Evolutionary conservation across 2,888 invertebrate genomes (phyloP).

Genomic region (Melitaea athalia): DNA sequence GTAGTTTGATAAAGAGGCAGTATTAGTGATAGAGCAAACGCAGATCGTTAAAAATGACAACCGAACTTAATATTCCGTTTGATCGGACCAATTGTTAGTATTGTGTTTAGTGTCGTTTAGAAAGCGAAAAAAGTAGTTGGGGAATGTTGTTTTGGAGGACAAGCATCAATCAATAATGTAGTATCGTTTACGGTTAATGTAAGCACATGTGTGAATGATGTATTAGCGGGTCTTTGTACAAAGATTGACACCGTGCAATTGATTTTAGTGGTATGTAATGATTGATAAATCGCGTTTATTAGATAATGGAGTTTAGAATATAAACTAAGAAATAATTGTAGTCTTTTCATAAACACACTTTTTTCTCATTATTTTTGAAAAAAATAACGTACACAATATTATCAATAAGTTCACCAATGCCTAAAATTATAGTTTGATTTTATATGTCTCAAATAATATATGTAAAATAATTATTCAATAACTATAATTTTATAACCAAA

Average conservation of each 20-base stretch:
- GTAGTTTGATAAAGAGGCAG: conserved; percentile 32
- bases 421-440: too few relatives aligned
- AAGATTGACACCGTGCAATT: conserved; percentile 52
- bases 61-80: conserved; percentile 81
- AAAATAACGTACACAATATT: not conserved
- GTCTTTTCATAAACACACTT: not conserved
- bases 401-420: too few relatives aligned
- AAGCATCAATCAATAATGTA: conserved; percentile 69
- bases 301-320: not conserved
- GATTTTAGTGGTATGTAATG: conserved; percentile 34
- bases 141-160: conserved; percentile 56
- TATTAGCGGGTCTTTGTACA: conserved; percentile 57
- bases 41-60: conserved; percentile 78
- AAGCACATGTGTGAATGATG: conserved; percentile 59
- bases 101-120: conserved; percentile 75
- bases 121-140: conserved; percentile 60
- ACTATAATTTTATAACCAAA: too few relatives aligned
- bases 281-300: not conserved
- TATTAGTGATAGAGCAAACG: conserved; percentile 55
- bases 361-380: not conserved
- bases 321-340: not conserved
- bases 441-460: too few relatives aligned
- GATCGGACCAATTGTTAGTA: conserved; percentile 81
- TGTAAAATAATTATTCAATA: too few relatives aligned
- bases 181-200: conserved; percentile 37